Evolutionary conservation across 2,888 invertebrate genomes (phyloP), one percentile per base, ranked within the genome.

Genomic region (Bombyx huttoni): DNA sequence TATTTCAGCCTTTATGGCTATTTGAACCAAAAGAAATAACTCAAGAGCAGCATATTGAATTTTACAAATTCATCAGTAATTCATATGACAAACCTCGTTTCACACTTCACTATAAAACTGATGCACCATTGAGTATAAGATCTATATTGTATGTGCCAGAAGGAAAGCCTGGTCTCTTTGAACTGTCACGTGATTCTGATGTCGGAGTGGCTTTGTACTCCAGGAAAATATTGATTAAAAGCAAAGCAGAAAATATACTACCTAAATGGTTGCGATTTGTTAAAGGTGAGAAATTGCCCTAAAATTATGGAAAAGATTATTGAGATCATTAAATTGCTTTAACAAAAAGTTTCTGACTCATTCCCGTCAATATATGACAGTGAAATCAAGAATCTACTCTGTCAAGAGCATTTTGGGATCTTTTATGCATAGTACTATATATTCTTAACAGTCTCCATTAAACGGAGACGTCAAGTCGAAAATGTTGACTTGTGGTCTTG

Each of bases 181-280:
- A 98, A 75, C 90, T 98, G 89, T 94, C 96, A 3, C 91, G 96
- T 24, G 96, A 97, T 64, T 91, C 92, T 0, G 94, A 95, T 61
- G 91, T 93, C 0, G 97, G 97, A 2, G 94, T 99, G 0, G 92
- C 98, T 0, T 88, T 99, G 12, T 99, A 99, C 77, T 94, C 96
- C 7, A 91, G 97, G 49, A 97, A 97, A 80, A 94, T 99, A 52
- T 90, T 99, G 56, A 98, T 99, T 57, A 96, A 98, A 82, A 94
- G 93, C 66, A 94, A 94, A 73, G 95, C 97, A 0, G 96, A 96
- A 54, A 94, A 96, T 69, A 91, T 98, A 59, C 84, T 98, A 57
- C 98, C 98, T 0, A 96, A 97, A 72, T 99, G 98, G 97, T 88
- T 99, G 62, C 90, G 98, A 64, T 99, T 99, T 82, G 90, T 99